Evolutionary conservation across 2,888 invertebrate genomes (phyloP), one percentile per base, ranked within the genome.

Genomic region (Lottia gigantea): DNA sequence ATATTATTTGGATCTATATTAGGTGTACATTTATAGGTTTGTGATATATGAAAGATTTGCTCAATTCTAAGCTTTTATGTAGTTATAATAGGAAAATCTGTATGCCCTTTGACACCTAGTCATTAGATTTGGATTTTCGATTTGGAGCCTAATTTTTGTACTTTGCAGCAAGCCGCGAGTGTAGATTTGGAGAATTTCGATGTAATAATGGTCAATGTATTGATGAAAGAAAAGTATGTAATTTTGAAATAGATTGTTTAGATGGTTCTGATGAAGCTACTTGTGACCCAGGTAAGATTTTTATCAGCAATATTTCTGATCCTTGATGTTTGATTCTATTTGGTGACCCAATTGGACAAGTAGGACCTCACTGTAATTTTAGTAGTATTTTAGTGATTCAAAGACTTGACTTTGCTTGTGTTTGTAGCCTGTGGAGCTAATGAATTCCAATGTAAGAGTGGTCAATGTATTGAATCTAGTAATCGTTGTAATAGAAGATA

Each of bases 391-490:
- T n/a, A n/a, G n/a, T n/a, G n/a, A n/a, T n/a, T n/a, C n/a, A n/a
- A n/a, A n/a, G n/a, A n/a, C n/a, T n/a, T n/a, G n/a, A n/a, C n/a
- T n/a, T 40, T 8, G 11, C 7, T 55, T 55, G 23, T 55, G n/a
- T 67, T 23, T 64, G 23, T 71, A 82, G 71, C 46, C 12, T 95
- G 95, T 87, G 87, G 88, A 14, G 77, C 87, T 1, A 88, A 89
- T 68, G 91, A 93, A 83, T 92, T 91, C 87, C 90, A 89, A 74
- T 94, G 94, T 85, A 68, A 87, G 71, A 91, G 91, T 87, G 93
- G 93, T 67, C 76, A 78, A 64, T 84, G 83, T 76, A 78, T 84
- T 15, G 49, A 70, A 11, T 65, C 68, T 15, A 67, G 46, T 4
- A 46, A 65, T n/a, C 71, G 73, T 40, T 88, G 88, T 78, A 83